These are phyloP conservation scores for Calliphora vomitoria DNA, from an alignment of 2,888 invertebrate genomes.

Conservation along the genomic window DNA sequence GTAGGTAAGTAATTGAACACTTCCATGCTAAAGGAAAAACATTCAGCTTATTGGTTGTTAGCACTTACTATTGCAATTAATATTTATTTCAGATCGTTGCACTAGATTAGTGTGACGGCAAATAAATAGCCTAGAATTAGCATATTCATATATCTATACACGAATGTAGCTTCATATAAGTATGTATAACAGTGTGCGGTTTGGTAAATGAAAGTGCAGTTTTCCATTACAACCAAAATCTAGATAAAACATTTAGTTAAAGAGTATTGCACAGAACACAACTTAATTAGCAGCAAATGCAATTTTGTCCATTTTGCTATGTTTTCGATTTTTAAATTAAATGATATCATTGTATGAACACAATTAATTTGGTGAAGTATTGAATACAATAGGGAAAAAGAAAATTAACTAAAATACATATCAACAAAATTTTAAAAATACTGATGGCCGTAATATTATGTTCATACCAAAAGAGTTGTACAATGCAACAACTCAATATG, in stretches of 20 bases:
- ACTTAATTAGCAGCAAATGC: not conserved
- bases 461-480: no score
- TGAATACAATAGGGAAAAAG: no score
- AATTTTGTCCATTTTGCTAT: not conserved
- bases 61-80: conserved; percentile 25
- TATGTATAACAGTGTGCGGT: not conserved
- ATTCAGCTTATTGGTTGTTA: not conserved
- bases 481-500: no score
- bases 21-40: not conserved
- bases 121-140: conserved; percentile 15
- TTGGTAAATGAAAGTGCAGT: not conserved
- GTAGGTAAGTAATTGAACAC: no score
- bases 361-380: no score
- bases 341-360: not conserved
- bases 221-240: not conserved
- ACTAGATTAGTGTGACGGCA: conserved; percentile 10
- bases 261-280: not conserved
- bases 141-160: not conserved
- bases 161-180: no score
- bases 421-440: no score
- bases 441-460: no score
- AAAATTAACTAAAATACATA: no score
- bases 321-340: not conserved
- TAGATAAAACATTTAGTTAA: conserved; percentile 6
- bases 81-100: not conserved